Percentiles rank a stretch among this genome's conserved stretches.
phyloP scores from a whole-genome alignment of 2,888 invertebrate species.

The Eupithecia insigniata region DNA sequence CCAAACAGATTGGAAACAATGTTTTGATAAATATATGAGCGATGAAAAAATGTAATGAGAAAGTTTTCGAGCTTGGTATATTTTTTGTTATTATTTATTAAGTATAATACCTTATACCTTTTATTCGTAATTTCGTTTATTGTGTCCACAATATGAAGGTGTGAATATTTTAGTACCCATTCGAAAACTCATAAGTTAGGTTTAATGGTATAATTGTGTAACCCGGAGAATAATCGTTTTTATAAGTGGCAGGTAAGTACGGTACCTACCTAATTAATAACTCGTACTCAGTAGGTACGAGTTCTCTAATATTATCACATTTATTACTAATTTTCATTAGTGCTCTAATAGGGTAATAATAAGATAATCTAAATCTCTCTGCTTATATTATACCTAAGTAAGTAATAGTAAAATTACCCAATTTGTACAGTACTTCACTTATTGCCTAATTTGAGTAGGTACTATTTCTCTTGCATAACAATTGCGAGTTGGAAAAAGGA shows the following conservation, averaged over 20 bases:
- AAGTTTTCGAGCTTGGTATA: too few species aligned
- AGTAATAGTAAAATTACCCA: neutral
- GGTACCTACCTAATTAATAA: neutral
- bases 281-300: too few species aligned
- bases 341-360: neutral
- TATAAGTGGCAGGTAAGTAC: neutral
- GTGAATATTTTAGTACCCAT: neutral
- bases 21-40: neutral
- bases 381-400: neutral
- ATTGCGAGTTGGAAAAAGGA: too few species aligned
- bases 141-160: too few species aligned
- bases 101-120: too few species aligned
- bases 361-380: neutral
- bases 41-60: too few species aligned
- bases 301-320: neutral
- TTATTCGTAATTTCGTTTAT: too few species aligned
- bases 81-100: too few species aligned
- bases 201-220: too few species aligned
- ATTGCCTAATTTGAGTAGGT: too few species aligned
- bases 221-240: neutral
- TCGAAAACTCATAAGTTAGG: neutral
- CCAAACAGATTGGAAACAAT: too few species aligned
- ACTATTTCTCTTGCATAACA: too few species aligned
- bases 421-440: neutral
- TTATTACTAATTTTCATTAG: neutral